Base-by-base conservation (phyloP, 2,888 invertebrate genomes). In the Drosophila anceps region DNA sequence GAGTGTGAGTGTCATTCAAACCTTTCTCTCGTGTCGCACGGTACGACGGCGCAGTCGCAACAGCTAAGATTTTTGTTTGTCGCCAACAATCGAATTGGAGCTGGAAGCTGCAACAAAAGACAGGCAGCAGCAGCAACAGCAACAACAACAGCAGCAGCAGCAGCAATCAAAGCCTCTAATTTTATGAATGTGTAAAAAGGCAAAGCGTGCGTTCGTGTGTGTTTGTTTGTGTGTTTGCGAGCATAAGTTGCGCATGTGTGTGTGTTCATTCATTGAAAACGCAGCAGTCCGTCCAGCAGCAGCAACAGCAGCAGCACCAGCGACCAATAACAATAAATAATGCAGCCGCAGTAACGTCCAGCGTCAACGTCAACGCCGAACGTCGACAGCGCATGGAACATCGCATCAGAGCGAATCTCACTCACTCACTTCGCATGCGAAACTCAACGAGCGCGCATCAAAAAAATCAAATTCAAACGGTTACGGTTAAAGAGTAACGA, bases 1-100 rank as follows among this genome's bases (percentile, higher is more conserved):
- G 91, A 78, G 78, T 78, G 78, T 57, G 81, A 92, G 91, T 91
- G 90, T 93, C 93, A 93, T 93, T 93, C 90, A 91, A 91, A 92
- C 91, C 91, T 91, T 92, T 92, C 91, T 91, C 90, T 91, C 91
- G 81, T 84, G 61, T 73, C 54, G 78, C 67, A 41, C 65, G 84
- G 76, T 75, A 64, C 71, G 69, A 62, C 71, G 69, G 70, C 70
- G 78, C 73, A 76, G 69, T 70, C 77, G 54, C 57, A 57, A n/a
- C 57, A 43, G 10, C 43, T 20, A n/a, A 66, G 78, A 74, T 69
- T 76, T 74, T 71, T 78, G 69, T 69, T 76, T 74, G 76, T 79
- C 76, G 77, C 77, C 37, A 50, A 79, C 62, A 63, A 73, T 37
- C 24, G 24, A 80, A 80, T 80, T 76, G 81, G 81, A 79, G 68